These are phyloP conservation scores for Ellobius talpinus DNA, from an alignment of 2,113 vertebrate genomes.

Conservation along the genomic window DNA sequence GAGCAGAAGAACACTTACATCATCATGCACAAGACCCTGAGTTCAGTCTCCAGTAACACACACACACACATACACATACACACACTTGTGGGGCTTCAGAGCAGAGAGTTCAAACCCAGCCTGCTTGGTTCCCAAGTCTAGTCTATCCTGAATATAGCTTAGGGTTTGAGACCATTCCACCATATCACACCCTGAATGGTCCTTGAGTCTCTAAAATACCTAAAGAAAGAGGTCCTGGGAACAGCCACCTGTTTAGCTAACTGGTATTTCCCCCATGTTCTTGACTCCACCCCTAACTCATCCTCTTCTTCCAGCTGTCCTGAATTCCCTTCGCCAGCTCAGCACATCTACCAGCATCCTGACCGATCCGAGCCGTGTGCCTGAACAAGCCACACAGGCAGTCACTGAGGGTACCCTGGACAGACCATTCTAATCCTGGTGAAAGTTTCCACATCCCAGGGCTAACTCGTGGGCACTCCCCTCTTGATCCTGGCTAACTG, in stretches of 20 bases:
- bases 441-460: not conserved
- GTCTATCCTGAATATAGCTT: not conserved
- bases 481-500: not conserved
- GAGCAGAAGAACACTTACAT: not conserved
- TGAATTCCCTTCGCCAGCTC: slow-evolving; percentile 96
- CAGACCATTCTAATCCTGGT: slow-evolving; percentile 77
- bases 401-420: slow-evolving; percentile 86
- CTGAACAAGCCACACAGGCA: slow-evolving; percentile 92
- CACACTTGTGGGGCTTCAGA: no score
- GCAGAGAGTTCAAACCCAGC: not conserved
- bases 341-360: slow-evolving; percentile 96
- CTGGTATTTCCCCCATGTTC: not conserved
- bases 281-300: not conserved
- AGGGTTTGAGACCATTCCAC: not conserved
- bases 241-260: not conserved
- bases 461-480: not conserved
- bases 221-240: not conserved
- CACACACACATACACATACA: no score
- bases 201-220: not conserved
- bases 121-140: not conserved
- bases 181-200: not conserved
- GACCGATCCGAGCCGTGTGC: slow-evolving; percentile 91
- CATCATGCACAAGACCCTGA: not conserved
- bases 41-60: not conserved
- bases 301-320: slow-evolving; percentile 88